Conservation (phyloP, 1,140 invertebrate species). For the Diprion similis region DNA sequence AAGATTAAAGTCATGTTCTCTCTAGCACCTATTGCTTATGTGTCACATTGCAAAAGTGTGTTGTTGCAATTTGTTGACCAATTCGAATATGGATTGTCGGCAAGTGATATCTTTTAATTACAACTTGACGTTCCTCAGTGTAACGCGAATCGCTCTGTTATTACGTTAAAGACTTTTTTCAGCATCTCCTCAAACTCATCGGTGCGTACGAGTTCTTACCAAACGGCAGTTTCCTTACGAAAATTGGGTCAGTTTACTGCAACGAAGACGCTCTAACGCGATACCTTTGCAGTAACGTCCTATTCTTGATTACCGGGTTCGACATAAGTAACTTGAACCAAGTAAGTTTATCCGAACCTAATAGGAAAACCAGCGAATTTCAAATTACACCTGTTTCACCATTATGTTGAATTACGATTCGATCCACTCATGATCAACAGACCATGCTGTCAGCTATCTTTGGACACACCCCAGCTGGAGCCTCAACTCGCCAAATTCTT, state of each 20-base stretch:
- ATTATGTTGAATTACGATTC: constrained; percentile 38
- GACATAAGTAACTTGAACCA: constrained; percentile 61
- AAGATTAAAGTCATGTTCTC: constrained; percentile 60
- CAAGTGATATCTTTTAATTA: constrained; percentile 19
- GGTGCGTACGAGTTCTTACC: constrained; percentile 67
- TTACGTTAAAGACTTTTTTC: too few relatives aligned
- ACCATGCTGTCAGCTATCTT: constrained; percentile 76
- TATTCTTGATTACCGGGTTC: constrained; percentile 72
- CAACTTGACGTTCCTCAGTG: constrained; percentile 42
- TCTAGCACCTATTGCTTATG: constrained; percentile 61
- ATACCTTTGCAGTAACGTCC: constrained; percentile 67
- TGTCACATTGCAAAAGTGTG: constrained; percentile 43
- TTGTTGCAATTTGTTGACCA: constrained; percentile 52
- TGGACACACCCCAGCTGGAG: constrained; percentile 80
- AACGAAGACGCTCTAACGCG: constrained; percentile 59
- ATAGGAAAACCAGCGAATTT: too few relatives aligned
- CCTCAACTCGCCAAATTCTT: constrained; percentile 77
- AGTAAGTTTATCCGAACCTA: constrained; percentile 43
- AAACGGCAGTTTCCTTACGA: constrained; percentile 57
- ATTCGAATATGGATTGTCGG: constrained; percentile 43
- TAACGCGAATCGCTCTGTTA: too few relatives aligned
- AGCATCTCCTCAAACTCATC: constrained; percentile 46
- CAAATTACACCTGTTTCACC: not conserved
- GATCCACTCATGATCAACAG: too few relatives aligned
- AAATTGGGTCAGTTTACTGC: constrained; percentile 61